Percentiles rank a stretch among this genome's conserved stretches.
Evolutionary conservation across 2,888 invertebrate species (phyloP).

Genomic region (Sthenelais limicola): DNA sequence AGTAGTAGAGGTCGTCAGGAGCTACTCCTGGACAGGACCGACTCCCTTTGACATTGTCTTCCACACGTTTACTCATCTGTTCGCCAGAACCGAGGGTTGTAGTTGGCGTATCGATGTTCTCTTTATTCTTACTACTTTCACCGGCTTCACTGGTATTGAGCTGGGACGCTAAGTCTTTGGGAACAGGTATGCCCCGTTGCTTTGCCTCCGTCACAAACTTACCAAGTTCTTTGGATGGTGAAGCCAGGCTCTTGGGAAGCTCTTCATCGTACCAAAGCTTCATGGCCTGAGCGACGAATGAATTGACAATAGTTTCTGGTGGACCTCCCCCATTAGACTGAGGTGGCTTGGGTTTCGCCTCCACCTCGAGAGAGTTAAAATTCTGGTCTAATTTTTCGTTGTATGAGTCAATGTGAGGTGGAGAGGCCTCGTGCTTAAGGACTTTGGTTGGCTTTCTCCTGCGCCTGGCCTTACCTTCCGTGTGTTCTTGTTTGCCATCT

Average conservation of each 20-base stretch:
- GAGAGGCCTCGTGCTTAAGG: not conserved
- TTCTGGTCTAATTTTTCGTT: constrained; percentile 15
- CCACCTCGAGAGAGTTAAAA: not conserved
- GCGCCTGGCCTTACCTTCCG: not conserved
- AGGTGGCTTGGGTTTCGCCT: not conserved
- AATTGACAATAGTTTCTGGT: constrained; percentile 12
- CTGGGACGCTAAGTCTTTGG: not conserved
- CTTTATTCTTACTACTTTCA: not conserved
- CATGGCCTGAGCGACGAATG: constrained; percentile 39
- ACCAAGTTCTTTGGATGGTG: constrained; percentile 13
- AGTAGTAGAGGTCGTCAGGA: constrained; percentile 24
- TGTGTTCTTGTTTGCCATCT: not conserved
- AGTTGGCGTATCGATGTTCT: too few species aligned
- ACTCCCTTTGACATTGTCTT: not conserved
- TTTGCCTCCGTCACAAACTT: not conserved
- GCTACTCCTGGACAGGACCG: constrained; percentile 4
- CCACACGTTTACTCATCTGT: not conserved
- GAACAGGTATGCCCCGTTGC: too few species aligned
- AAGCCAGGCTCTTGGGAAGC: constrained; percentile 12
- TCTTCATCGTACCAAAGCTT: constrained; percentile 41
- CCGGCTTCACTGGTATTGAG: not conserved
- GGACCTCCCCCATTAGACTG: not conserved
- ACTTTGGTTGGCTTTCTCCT: constrained; percentile 13
- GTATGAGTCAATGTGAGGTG: not conserved
- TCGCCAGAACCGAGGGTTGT: too few species aligned